phyloP scores from a whole-genome alignment of 2,888 invertebrate genomes.

The Brachypterus glaber region DNA sequence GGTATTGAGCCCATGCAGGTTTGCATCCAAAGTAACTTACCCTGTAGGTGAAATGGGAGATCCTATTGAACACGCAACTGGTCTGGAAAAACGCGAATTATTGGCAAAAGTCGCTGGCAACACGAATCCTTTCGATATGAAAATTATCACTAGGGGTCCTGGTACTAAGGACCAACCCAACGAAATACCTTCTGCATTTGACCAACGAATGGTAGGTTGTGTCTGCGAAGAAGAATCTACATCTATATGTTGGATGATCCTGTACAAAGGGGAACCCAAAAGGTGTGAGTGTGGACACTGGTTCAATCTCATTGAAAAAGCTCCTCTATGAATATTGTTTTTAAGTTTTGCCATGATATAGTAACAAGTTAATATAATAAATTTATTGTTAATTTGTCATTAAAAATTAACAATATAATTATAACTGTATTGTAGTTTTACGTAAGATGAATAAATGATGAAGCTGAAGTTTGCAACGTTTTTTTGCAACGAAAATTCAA shows the following conservation, averaged over 20 bases:
- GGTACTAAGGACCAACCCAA: slow-evolving; percentile 80
- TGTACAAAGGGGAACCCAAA: slow-evolving; percentile 80
- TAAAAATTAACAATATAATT: no score
- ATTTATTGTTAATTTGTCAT: no score
- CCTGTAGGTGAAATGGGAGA: no score
- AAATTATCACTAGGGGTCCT: slow-evolving; percentile 67
- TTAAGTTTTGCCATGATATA: no score
- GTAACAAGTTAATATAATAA: no score
- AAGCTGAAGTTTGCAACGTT: no score
- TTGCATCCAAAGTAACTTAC: no score
- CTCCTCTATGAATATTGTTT: slow-evolving; percentile 60
- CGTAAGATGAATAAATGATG: no score
- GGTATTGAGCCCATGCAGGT: no score
- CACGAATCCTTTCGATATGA: slow-evolving; percentile 79
- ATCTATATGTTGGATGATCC: slow-evolving; percentile 88
- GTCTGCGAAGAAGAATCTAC: slow-evolving; percentile 92
- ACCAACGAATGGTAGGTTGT: slow-evolving; percentile 87
- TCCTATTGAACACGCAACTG: slow-evolving; percentile 87
- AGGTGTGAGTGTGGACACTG: slow-evolving; percentile 95
- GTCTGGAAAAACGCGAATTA: slow-evolving; percentile 83
- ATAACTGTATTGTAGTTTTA: no score
- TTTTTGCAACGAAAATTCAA: no score
- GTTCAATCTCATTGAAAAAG: slow-evolving; percentile 83
- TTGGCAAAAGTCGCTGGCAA: slow-evolving; percentile 79
- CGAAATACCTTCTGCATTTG: slow-evolving; percentile 81